A percentile compares a stretch with the other conserved stretches of the same genome.
These are phyloP conservation scores for Mesorhabditis belari DNA, from an alignment of 2,888 invertebrate genomes.

Conservation along the genomic window DNA sequence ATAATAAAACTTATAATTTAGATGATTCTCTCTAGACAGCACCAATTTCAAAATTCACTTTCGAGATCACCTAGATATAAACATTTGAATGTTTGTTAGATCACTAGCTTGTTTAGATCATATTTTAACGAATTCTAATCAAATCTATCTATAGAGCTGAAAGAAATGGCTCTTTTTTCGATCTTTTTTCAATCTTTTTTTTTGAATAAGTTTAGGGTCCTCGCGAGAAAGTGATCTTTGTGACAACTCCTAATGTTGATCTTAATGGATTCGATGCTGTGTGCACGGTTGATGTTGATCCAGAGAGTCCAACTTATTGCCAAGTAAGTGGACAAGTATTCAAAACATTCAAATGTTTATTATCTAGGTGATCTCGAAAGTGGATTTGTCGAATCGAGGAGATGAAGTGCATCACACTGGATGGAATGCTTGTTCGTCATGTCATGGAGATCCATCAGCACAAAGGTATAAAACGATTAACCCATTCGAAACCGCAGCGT, in stretches of 20 bases:
- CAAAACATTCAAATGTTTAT: constrained; percentile 4
- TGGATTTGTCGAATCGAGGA: constrained; percentile 69
- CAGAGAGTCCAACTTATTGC: constrained; percentile 73
- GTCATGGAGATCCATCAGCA: constrained; percentile 58
- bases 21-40: too few species aligned
- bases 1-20: too few species aligned
- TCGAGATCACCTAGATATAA: constrained; percentile 71
- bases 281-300: constrained; percentile 84
- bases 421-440: constrained; percentile 95
- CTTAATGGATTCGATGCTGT: constrained; percentile 72
- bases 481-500: too few species aligned
- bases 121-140: constrained; percentile 72
- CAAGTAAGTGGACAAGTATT: constrained; percentile 62
- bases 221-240: constrained; percentile 73
- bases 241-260: constrained; percentile 63
- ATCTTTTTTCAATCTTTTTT: constrained; percentile 65
- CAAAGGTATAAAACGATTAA: constrained; percentile 14
- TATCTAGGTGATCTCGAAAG: constrained; percentile 75
- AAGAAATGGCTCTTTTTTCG: constrained; percentile 75
- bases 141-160: constrained; percentile 61
- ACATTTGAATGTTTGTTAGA: constrained; percentile 2
- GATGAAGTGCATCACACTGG: constrained; percentile 93
- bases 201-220: constrained; percentile 67
- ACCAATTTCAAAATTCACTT: constrained; percentile 76
- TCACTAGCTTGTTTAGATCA: constrained; percentile 61